Conservation (phyloP, 2,888 invertebrate species). For the Buathra laborator region DNA sequence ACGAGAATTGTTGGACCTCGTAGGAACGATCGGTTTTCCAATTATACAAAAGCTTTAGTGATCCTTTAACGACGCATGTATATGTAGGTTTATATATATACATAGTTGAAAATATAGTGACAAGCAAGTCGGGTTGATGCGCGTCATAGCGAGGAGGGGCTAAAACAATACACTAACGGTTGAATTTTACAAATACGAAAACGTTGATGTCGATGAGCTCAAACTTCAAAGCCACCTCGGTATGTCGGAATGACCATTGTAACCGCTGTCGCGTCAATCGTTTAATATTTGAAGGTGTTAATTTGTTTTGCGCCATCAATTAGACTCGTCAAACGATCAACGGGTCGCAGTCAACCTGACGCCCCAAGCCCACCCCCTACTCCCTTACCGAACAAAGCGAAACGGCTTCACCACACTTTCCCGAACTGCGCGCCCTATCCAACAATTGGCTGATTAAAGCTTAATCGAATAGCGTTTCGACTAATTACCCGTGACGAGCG, state of each 20-base stretch:
- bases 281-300: slow-evolving; percentile 70
- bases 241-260: slow-evolving; percentile 28
- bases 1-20: neutral
- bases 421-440: slow-evolving; percentile 52
- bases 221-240: slow-evolving; percentile 41
- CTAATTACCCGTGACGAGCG: slow-evolving; percentile 73
- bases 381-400: slow-evolving; percentile 58
- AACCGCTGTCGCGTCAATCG: slow-evolving; percentile 50
- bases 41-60: slow-evolving; percentile 19
- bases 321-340: slow-evolving; percentile 64
- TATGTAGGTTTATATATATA: neutral
- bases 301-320: slow-evolving; percentile 70
- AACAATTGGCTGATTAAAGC: slow-evolving; percentile 75
- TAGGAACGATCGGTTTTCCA: slow-evolving; percentile 36
- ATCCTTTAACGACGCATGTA: slow-evolving; percentile 1
- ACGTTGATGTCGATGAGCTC: slow-evolving; percentile 16
- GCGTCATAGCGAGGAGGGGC: neutral
- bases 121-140: neutral
- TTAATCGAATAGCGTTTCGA: slow-evolving; percentile 75
- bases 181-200: neutral
- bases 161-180: neutral
- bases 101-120: neutral
- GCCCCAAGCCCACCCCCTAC: neutral
- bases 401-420: slow-evolving; percentile 53
- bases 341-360: slow-evolving; percentile 16